Percentiles rank a stretch among this genome's conserved stretches.
Evolutionary conservation across 2,113 vertebrate species (phyloP).

Genomic region (Hydrochoerus hydrochaeris): DNA sequence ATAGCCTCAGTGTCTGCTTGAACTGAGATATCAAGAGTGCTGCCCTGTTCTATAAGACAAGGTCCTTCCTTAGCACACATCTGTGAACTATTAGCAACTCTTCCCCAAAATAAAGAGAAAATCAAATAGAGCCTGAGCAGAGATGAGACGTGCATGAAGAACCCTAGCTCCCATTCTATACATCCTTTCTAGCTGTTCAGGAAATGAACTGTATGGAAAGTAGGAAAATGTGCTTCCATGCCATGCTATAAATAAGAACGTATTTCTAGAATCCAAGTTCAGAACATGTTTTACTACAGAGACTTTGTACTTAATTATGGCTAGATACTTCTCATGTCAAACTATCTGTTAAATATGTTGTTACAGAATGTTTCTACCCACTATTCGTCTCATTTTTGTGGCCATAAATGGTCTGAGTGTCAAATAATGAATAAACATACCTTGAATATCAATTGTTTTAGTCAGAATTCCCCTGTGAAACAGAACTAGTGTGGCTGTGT

Average conservation of each 20-base stretch:
- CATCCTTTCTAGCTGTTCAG: not conserved
- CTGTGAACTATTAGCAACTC: not conserved
- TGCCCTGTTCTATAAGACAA: not conserved
- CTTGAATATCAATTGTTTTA: not conserved
- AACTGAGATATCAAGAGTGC: not conserved
- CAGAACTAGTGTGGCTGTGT: not conserved
- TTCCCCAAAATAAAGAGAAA: not conserved
- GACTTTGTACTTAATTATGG: not conserved
- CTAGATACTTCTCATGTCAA: not conserved
- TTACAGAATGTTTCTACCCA: not conserved
- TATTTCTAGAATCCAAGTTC: not conserved
- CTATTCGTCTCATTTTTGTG: not conserved
- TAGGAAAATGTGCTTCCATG: not conserved
- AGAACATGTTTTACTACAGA: not conserved
- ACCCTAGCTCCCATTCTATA: not conserved
- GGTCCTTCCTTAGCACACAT: not conserved
- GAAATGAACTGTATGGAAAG: not conserved
- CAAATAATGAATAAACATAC: not conserved
- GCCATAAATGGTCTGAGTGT: not conserved
- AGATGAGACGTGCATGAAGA: not conserved
- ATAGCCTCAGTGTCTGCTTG: not conserved
- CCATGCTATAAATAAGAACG: not conserved
- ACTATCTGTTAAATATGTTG: not conserved
- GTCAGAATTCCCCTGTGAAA: not conserved
- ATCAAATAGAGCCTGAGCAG: not conserved